Conservation (phyloP, 2,113 vertebrate species). For the Tonatia bakeri region DNA sequence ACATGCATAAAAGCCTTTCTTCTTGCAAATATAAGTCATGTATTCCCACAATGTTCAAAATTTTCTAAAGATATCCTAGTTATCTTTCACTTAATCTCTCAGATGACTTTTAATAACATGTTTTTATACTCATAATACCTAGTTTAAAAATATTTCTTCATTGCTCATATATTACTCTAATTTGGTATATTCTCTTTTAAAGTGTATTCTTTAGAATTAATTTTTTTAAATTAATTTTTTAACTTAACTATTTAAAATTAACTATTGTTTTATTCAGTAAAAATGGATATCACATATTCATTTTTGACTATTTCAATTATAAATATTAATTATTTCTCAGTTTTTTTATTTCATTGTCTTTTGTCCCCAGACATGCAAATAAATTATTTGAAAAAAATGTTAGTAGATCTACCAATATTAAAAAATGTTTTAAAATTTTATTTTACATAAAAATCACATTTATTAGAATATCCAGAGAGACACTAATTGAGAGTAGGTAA, state of each 20-base stretch:
- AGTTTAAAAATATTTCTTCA: neutral
- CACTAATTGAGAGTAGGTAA: neutral
- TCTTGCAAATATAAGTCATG: neutral
- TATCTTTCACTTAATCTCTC: neutral
- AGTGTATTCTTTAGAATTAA: neutral
- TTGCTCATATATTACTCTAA: neutral
- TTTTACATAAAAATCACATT: neutral
- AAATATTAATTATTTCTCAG: neutral
- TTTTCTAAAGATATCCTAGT: neutral
- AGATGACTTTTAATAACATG: neutral
- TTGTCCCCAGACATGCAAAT: neutral
- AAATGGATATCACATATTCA: neutral
- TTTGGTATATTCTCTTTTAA: neutral
- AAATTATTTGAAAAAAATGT: neutral
- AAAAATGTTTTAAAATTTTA: neutral
- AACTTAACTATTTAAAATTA: neutral
- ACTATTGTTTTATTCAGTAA: neutral
- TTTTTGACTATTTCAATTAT: neutral
- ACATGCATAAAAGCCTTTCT: neutral
- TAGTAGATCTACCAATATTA: neutral
- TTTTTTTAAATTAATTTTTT: neutral
- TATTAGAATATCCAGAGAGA: neutral
- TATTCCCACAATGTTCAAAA: neutral
- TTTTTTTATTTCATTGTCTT: neutral
- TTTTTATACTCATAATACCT: neutral